Base-by-base conservation (phyloP, 2,113 vertebrate genomes). In the Polyodon spathula region DNA sequence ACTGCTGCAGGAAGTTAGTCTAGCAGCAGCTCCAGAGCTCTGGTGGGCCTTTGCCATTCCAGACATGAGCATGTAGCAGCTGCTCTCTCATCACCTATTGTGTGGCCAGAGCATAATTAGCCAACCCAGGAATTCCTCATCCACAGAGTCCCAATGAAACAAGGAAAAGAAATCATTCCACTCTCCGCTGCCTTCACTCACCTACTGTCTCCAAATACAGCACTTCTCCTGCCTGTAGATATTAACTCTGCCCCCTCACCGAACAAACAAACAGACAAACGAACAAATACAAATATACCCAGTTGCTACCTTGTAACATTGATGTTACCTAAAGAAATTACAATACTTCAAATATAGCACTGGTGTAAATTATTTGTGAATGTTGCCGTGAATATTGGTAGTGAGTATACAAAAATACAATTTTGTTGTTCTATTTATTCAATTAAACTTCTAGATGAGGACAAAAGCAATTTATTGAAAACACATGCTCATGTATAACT, bases 1-100 rank as follows among this genome's bases (percentile, higher is more conserved):
- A 76, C 72, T 83, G 73, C 76, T 73, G 56, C 63, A 74, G 70
- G 7, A 64, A 79, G 70, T 60, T 66, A 61, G 65, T 73, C 9
- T 68, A 75, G 66, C 71, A 72, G 71, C 66, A 59, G 56, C 51
- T 61, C 71, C 6, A 1, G 59, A 44, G 42, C 43, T 68, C 40
- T 60, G 55, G 58, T 53, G 51, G 60, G 54, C 65, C 72, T 72
- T 42, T 65, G 66, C 61, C 66, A 69, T 59, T 65, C 69, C 55
- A 58, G 52, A 58, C 40, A 71, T 16, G 56, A 67, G 54, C 10
- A 62, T 54, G 63, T 60, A 76, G 68, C 70, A 78, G 74, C 63
- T 66, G 62, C 64, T 80, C 56, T 58, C 64, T 74, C 62, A 71
- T 68, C 58, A 69, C 68, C 62, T 63, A 63, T 54, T 57, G 55